phyloP scores from a whole-genome alignment of 2,113 vertebrate species.

The Numida meleagris region DNA sequence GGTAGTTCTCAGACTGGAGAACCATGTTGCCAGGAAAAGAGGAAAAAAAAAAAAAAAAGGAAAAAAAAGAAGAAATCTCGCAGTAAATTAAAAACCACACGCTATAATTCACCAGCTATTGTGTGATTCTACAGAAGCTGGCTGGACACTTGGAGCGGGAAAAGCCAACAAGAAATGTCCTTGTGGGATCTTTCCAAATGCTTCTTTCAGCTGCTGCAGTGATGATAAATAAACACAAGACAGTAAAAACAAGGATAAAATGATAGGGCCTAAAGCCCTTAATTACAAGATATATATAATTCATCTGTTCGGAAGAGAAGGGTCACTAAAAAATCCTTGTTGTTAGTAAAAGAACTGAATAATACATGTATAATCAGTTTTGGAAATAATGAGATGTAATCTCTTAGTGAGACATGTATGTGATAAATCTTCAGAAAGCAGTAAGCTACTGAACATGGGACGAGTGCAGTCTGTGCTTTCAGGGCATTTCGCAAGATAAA shows the following conservation, averaged over 20 bases:
- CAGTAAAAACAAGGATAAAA: not conserved
- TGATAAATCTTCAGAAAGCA: slow-evolving; percentile 68
- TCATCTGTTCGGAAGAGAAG: not conserved
- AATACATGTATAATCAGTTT: not conserved
- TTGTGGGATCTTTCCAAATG: slow-evolving; percentile 44
- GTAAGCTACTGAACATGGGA: slow-evolving; percentile 32
- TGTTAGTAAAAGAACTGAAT: not conserved
- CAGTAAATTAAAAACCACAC: slow-evolving; percentile 14
- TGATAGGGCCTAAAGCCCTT: not conserved
- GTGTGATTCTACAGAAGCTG: slow-evolving; percentile 53
- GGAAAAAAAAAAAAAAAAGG: not conserved
- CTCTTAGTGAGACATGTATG: slow-evolving; percentile 18
- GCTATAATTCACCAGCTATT: slow-evolving; percentile 51
- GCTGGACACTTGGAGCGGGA: not conserved
- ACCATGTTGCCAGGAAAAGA: not conserved
- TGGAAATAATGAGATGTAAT: not conserved
- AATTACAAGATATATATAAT: not conserved
- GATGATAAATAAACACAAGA: slow-evolving; percentile 17
- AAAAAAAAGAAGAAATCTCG: not conserved
- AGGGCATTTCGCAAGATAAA: slow-evolving; percentile 68
- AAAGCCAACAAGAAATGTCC: slow-evolving; percentile 21
- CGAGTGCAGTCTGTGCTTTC: slow-evolving; percentile 64
- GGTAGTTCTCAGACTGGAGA: not conserved
- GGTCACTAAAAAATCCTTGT: not conserved
- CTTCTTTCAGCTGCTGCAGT: slow-evolving; percentile 45